Base-by-base conservation (phyloP, 2,888 invertebrate species). In the Erynnis tages region DNA sequence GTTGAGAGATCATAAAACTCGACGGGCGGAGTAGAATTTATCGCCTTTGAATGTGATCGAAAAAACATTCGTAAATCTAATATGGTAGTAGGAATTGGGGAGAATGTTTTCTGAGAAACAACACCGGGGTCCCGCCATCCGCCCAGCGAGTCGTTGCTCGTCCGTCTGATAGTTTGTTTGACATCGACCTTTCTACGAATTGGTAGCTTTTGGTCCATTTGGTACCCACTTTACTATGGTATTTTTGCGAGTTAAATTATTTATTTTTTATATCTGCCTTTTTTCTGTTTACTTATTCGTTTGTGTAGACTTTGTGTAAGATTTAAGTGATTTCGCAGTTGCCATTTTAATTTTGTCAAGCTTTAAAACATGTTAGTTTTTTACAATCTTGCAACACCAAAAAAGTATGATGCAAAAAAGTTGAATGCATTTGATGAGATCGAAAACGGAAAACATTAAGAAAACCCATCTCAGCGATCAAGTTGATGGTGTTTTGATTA, bases 101-200 rank as follows among this genome's bases (percentile, higher is more conserved):
- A 78, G 74, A 69, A 68, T 73, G 75, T 82, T 79, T 83, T 84
- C 79, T 73, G 63, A 76, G 82, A 84, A 83, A 74, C 68, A 69
- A 67, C 67, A 71, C 71, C 62, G 57, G 57, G 57, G 59, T 62
- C 63, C 65, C 63, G 58, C 66, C 66, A 44, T 62, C 63, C 65
- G 63, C 58, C 66, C 66, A 44, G 35, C 21, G 48, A 43, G 55
- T 53, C 47, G 8, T 44, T 38, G 7, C 16, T 32, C 19, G 35
- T 40, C 27, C 43, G 45, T 54, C 47, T 40, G 23, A 32, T 23
- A 48, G 48, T 55, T 56, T 52, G 46, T 60, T 58, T 56, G 56
- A 60, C 57, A 56, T 54, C 55, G 57, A 56, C 55, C 50, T 53
- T 58, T 63, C 60, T 56, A 43, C 47, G 60, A 61, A 61, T 49